Evolutionary conservation across 2,797 vertebrate genomes (phyloP), one percentile per base, ranked within the genome.

Genomic region (Gobionotothen gibberifrons): DNA sequence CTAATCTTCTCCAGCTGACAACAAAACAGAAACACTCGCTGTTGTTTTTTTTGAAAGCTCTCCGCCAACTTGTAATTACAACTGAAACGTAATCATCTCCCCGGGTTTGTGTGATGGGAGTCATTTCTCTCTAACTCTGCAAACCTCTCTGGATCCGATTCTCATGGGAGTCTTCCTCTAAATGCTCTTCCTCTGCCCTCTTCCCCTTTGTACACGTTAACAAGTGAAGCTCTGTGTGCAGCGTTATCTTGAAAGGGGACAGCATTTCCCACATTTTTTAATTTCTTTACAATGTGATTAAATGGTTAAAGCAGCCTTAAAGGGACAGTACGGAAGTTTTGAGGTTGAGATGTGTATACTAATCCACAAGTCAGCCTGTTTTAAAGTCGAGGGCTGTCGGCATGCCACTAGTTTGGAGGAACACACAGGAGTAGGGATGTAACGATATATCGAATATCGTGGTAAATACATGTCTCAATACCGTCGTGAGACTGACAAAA

Each of bases 41-140:
- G 43, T 75, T 47, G 57, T 72, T 76, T 40, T 26, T 53, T 48
- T 53, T 52, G 19, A 17, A 76, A 69, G 48, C 51, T 67, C 32
- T 51, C 48, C 61, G 72, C 75, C 55, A 74, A 42, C 39, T 61
- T 66, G 52, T 72, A 81, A 85, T 86, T 72, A 52, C 47, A 55
- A 26, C 55, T 65, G 36, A 52, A 84, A 81, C 82, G 78, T 0
- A 86, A 83, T 84, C 53, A 76, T 47, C 53, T 63, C 22, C 61
- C 60, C 58, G 59, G 68, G n/a, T 55, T 36, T 69, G 36, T 69
- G 71, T 87, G 77, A 83, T 85, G 14, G 69, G 62, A 91, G 83
- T 89, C 82, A 79, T 74, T 68, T 82, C 19, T 53, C 79, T 74
- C 54, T 12, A 46, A 32, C 42, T 72, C 54, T 57, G 61, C 52